Evolutionary conservation across 1,140 invertebrate species (phyloP).

Genomic region (Drosophila ironensis): DNA sequence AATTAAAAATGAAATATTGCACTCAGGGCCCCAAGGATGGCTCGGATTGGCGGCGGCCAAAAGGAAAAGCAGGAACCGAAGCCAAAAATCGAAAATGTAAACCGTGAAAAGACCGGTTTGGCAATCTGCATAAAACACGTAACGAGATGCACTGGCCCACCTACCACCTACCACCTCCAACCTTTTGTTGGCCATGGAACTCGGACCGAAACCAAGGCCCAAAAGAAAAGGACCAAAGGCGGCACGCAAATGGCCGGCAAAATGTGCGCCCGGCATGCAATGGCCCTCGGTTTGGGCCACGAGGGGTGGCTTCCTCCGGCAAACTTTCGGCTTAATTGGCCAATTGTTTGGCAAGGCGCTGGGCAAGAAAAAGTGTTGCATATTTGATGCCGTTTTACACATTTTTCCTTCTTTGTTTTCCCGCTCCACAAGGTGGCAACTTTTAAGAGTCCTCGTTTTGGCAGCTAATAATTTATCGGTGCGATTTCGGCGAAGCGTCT

Average conservation of each 20-base stretch:
- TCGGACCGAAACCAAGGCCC: no score
- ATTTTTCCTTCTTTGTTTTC: constrained; percentile 1
- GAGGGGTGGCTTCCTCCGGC: constrained; percentile 10
- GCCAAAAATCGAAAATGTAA: constrained; percentile 69
- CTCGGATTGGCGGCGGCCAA: constrained; percentile 6
- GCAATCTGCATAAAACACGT: constrained; percentile 73
- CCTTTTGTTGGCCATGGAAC: constrained; percentile 4
- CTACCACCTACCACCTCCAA: background rate
- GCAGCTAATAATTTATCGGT: constrained; percentile 42
- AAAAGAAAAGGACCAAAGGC: constrained; percentile 16
- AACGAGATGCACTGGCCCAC: constrained; percentile 43
- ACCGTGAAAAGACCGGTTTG: constrained; percentile 42
- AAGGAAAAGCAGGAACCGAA: background rate
- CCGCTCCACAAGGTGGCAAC: constrained; percentile 21
- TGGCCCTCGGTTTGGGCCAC: constrained; percentile 29
- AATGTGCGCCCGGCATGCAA: constrained; percentile 67
- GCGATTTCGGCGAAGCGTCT: constrained; percentile 20
- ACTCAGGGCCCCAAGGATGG: constrained; percentile 20
- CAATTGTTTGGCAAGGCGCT: constrained; percentile 70
- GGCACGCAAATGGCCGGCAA: constrained; percentile 72
- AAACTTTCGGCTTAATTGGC: constrained; percentile 75
- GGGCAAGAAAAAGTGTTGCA: constrained; percentile 66
- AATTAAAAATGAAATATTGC: constrained; percentile 73
- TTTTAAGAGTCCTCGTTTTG: constrained; percentile 32
- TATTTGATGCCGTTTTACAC: constrained; percentile 50